Conservation (phyloP, 2,888 invertebrate genomes). For the Dynastes hyllus region DNA sequence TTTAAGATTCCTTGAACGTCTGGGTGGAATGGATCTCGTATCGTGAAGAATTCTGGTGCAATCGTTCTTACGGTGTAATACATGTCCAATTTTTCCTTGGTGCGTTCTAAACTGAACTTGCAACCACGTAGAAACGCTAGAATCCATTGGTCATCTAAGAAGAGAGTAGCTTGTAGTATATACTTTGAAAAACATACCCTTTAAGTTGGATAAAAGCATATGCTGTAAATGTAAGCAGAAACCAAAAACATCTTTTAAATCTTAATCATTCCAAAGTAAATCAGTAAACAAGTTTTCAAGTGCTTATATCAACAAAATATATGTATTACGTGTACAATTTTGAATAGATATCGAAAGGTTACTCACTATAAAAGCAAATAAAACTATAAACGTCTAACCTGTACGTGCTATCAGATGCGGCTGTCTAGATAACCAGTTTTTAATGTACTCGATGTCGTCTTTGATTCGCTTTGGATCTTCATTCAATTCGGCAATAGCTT, state of each 20-base stretch:
- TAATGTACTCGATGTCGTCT: constrained; percentile 73
- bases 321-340: background rate
- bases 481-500: constrained; percentile 73
- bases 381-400: constrained; percentile 67
- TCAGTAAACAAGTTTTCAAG: background rate
- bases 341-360: background rate
- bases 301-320: background rate
- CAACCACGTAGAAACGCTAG: constrained; percentile 77
- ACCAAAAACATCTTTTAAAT: no score
- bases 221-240: background rate
- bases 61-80: constrained; percentile 74
- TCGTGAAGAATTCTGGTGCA: constrained; percentile 73
- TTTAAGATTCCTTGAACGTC: constrained; percentile 64
- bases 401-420: constrained; percentile 75
- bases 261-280: no score
- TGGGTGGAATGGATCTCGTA: constrained; percentile 66
- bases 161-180: constrained; percentile 37
- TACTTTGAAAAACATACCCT: background rate
- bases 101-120: constrained; percentile 77
- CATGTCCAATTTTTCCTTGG: constrained; percentile 77
- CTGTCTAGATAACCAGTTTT: constrained; percentile 75
- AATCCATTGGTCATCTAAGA: constrained; percentile 77
- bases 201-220: background rate
- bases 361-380: background rate
- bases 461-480: constrained; percentile 71